Percentiles rank a stretch among this genome's conserved stretches.
Evolutionary conservation across 37 sponge, comb jelly and placozoan genomes (phyloP).

Genomic region (Tethya wilhelma): DNA sequence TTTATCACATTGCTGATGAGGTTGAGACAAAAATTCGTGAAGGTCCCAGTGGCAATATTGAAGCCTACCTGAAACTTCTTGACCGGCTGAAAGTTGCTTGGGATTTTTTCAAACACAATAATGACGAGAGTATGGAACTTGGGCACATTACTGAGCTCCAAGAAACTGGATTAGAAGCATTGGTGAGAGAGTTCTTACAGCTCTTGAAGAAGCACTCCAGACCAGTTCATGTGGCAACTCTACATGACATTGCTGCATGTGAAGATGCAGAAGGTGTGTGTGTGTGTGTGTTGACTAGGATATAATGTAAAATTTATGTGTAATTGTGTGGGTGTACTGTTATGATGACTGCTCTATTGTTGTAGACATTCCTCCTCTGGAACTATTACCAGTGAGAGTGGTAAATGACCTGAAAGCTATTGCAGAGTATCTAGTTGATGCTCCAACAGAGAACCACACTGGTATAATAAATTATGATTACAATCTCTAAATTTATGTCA

Average conservation of each 20-base stretch:
- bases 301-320: too few relatives aligned
- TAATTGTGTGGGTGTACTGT: too few relatives aligned
- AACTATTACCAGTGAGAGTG: slow-evolving; percentile 55
- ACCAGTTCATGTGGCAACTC: slow-evolving; percentile 67
- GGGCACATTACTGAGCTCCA: slow-evolving; percentile 33
- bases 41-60: slow-evolving; percentile 59
- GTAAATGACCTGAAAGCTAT: slow-evolving; percentile 58
- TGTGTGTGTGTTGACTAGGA: neutral
- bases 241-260: slow-evolving; percentile 68
- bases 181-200: slow-evolving; percentile 63
- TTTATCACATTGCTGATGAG: slow-evolving; percentile 76
- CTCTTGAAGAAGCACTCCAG: slow-evolving; percentile 61
- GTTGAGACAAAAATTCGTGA: slow-evolving; percentile 77
- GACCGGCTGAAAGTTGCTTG: slow-evolving; percentile 53
- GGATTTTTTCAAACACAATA: slow-evolving; percentile 73
- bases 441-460: slow-evolving; percentile 32
- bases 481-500: neutral
- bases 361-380: slow-evolving; percentile 58
- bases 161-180: slow-evolving; percentile 55
- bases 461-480: neutral
- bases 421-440: slow-evolving; percentile 57
- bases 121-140: slow-evolving; percentile 76
- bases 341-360: too few relatives aligned
- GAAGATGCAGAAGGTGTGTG: slow-evolving; percentile 66
- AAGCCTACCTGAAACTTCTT: slow-evolving; percentile 54